Evolutionary conservation across 1,140 invertebrate genomes (phyloP).

Genomic region (Hylaeus volcanicus): DNA sequence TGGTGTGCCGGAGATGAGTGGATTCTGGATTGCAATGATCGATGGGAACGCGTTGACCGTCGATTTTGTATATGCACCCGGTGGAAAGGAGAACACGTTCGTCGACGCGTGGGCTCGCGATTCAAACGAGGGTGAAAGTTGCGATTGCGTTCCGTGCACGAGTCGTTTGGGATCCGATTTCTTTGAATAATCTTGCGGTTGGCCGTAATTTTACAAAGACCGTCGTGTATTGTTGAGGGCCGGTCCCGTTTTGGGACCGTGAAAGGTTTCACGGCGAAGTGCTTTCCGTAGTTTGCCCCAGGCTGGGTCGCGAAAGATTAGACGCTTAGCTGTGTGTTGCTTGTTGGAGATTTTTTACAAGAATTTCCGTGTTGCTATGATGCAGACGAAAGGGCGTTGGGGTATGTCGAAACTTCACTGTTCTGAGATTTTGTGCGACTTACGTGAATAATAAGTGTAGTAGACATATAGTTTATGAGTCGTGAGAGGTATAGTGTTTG

Average conservation of each 20-base stretch:
- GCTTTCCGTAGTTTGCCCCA: background rate
- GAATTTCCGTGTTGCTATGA: too few species aligned
- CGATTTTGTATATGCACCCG: background rate
- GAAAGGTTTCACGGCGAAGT: background rate
- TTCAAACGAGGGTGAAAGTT: slow-evolving; percentile 26
- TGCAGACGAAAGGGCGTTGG: too few species aligned
- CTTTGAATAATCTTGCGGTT: slow-evolving; percentile 14
- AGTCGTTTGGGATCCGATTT: background rate
- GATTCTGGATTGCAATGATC: background rate
- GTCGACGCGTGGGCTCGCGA: background rate
- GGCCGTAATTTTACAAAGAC: background rate
- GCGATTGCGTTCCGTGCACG: background rate
- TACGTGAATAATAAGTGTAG: too few species aligned
- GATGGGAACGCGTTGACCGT: background rate
- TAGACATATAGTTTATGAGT: too few species aligned
- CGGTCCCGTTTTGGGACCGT: background rate
- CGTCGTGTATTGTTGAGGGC: background rate
- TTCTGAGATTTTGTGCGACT: too few species aligned
- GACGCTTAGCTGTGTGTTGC: background rate
- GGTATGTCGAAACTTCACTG: too few species aligned
- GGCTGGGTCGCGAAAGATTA: background rate
- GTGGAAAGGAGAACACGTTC: background rate
- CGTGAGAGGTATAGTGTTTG: too few species aligned
- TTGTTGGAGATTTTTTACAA: too few species aligned
- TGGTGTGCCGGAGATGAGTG: background rate